Percentiles rank a stretch among this genome's conserved stretches.
Conservation (phyloP, 2,888 invertebrate species). For the Trichogramma dendrolimi region DNA sequence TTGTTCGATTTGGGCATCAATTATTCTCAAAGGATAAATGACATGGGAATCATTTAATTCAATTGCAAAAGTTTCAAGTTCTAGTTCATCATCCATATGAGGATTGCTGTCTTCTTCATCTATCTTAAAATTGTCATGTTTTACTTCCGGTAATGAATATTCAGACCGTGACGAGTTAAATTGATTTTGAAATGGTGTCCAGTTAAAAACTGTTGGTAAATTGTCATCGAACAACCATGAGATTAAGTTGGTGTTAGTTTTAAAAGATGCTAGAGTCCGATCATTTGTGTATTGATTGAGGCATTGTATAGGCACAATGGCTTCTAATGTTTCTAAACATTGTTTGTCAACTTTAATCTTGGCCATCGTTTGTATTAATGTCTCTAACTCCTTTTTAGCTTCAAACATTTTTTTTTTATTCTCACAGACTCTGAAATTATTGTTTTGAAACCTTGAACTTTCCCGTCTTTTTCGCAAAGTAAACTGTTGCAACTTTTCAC, state of each 20-base stretch:
- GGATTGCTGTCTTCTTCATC: no score
- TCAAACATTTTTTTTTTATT: not conserved
- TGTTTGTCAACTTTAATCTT: not conserved
- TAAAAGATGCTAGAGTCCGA: not conserved
- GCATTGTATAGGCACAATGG: not conserved
- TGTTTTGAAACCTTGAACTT: not conserved
- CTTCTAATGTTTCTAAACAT: not conserved
- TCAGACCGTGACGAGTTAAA: not conserved
- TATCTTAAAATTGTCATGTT: no score
- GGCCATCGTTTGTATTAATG: not conserved
- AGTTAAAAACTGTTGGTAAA: not conserved
- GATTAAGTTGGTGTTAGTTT: not conserved
- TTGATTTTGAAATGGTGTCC: not conserved
- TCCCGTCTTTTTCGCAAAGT: conserved; percentile 3
- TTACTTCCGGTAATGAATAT: no score
- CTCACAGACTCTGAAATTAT: not conserved
- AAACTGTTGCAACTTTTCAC: conserved; percentile 5
- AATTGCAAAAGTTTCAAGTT: no score
- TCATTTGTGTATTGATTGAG: not conserved
- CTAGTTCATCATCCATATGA: no score
- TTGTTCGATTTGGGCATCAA: no score
- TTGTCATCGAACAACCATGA: not conserved
- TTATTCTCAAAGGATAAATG: no score
- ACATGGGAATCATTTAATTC: no score
- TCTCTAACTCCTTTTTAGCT: not conserved